Conservation (phyloP, 1,140 invertebrate genomes). For the Drosophila quadrilineata region DNA sequence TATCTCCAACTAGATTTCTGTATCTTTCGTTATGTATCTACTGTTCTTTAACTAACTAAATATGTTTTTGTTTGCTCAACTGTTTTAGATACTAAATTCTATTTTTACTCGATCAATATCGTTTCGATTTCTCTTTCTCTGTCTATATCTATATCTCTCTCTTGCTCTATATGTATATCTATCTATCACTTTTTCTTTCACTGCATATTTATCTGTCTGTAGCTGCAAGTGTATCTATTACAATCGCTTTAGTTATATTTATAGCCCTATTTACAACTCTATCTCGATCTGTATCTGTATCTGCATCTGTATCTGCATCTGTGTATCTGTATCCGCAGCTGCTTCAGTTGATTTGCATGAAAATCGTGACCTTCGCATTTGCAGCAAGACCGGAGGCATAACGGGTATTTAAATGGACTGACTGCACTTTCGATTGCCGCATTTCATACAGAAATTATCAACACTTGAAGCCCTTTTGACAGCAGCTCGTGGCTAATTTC, state of each 20-base stretch:
- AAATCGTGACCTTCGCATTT: not conserved
- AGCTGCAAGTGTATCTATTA: not conserved
- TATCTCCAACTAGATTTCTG: not conserved
- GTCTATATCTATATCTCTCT: not conserved
- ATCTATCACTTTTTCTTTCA: not conserved
- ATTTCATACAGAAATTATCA: conserved; percentile 48
- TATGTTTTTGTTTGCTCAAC: too few species aligned
- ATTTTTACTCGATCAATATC: too few species aligned
- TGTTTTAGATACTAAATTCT: too few species aligned
- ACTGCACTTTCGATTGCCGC: not conserved
- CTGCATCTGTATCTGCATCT: not conserved
- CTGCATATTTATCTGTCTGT: not conserved
- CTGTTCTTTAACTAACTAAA: not conserved
- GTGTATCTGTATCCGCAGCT: not conserved
- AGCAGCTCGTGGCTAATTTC: conserved; percentile 39
- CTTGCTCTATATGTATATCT: not conserved
- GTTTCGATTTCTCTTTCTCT: not conserved
- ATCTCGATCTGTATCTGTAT: not conserved
- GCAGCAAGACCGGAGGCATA: not conserved
- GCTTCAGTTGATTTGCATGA: too few species aligned
- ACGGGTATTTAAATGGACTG: not conserved
- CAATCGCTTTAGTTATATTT: not conserved
- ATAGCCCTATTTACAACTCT: not conserved
- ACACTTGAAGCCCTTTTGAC: conserved; percentile 62
- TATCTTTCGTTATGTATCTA: not conserved